Percentiles rank a stretch among this genome's conserved stretches.
Evolutionary conservation across 2,797 vertebrate species (phyloP).

Genomic region (Yasuhikotakia modesta): DNA sequence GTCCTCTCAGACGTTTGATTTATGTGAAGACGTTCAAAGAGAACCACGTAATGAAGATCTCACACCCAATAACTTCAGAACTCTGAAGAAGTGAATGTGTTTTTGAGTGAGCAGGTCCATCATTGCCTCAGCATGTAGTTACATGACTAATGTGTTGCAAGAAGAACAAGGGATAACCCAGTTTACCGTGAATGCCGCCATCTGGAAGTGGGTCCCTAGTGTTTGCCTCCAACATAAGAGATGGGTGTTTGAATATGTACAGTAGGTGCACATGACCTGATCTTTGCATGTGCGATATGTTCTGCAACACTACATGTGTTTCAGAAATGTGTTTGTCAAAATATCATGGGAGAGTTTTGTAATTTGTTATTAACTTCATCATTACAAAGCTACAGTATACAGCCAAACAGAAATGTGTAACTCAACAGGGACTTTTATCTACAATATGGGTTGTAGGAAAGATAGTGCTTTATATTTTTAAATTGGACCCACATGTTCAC

Average conservation of each 20-base stretch:
- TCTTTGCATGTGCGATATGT: slow-evolving; percentile 19
- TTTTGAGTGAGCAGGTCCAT: slow-evolving; percentile 46
- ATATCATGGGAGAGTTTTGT: background rate
- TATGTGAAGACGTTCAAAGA: slow-evolving; percentile 71
- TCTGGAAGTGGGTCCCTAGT: slow-evolving; percentile 56
- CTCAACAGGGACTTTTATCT: background rate
- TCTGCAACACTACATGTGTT: background rate
- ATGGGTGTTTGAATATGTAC: slow-evolving; percentile 37
- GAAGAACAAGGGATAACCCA: slow-evolving; percentile 52
- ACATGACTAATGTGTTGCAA: slow-evolving; percentile 57
- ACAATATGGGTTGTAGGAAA: background rate
- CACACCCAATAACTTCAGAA: slow-evolving; percentile 62
- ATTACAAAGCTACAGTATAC: background rate
- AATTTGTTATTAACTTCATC: no score
- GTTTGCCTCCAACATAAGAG: slow-evolving; percentile 35
- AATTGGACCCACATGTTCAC: slow-evolving; percentile 24
- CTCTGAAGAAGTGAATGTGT: slow-evolving; percentile 52
- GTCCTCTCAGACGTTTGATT: slow-evolving; percentile 63
- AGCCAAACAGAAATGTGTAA: background rate
- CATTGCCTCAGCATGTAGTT: slow-evolving; percentile 56
- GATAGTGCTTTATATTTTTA: slow-evolving; percentile 28
- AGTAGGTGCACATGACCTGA: slow-evolving; percentile 34
- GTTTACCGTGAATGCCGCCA: slow-evolving; percentile 53
- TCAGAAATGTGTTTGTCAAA: slow-evolving; percentile 17
- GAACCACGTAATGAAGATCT: slow-evolving; percentile 47